Evolutionary conservation across 2,113 vertebrate species (phyloP).

Genomic region (Emydocephalus ijimae): DNA sequence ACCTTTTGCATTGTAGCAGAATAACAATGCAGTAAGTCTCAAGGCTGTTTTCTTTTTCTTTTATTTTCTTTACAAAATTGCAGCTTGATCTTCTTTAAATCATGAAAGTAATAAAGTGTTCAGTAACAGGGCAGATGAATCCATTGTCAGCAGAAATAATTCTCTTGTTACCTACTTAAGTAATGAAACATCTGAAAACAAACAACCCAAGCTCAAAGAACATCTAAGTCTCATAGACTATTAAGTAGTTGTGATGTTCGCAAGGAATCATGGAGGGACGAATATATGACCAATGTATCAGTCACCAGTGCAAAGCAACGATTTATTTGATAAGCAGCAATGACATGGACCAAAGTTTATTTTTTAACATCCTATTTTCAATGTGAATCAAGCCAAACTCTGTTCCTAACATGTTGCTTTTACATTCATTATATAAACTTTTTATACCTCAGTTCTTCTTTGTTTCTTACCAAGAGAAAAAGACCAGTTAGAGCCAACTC

Average conservation of each 20-base stretch:
- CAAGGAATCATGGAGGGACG: rapidly evolving
- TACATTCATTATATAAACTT: conserved; percentile 23
- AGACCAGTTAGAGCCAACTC: neutral
- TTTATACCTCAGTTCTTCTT: conserved; percentile 3
- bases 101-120: conserved; percentile 4
- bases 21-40: conserved; percentile 47
- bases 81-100: conserved; percentile 47
- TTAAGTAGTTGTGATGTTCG: conserved; percentile 1
- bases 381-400: neutral
- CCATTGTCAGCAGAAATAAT: conserved; percentile 36
- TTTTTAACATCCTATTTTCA: neutral
- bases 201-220: neutral
- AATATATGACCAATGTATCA: neutral
- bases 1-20: conserved; percentile 45
- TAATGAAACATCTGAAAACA: neutral
- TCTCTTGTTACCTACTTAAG: neutral
- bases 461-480: neutral
- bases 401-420: conserved; percentile 9
- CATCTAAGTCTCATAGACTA: neutral
- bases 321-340: neutral
- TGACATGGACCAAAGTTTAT: neutral
- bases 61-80: neutral
- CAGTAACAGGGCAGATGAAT: too few relatives aligned
- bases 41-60: neutral
- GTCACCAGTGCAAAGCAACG: conserved; percentile 1